A percentile compares a stretch with the other conserved stretches of the same genome.
phyloP scores from a whole-genome alignment of 2,113 vertebrate genomes.

The Xyrauchen texanus region DNA sequence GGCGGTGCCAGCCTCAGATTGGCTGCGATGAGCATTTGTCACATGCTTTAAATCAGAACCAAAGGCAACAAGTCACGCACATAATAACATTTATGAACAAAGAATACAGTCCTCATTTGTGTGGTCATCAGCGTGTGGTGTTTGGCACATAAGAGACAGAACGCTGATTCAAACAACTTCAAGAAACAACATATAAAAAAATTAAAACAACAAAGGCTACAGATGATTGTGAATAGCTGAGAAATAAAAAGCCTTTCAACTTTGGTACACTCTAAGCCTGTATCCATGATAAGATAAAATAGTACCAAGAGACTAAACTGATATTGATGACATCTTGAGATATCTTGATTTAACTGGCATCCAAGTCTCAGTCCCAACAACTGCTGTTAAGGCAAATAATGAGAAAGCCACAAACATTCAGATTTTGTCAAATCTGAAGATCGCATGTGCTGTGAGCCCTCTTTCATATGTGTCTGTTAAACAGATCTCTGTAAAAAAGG shows the following conservation, averaged over 20 bases:
- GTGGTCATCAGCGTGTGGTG: conserved; percentile 9
- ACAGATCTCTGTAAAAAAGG: no score
- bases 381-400: conserved; percentile 4
- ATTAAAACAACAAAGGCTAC: conserved; percentile 13
- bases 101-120: background rate
- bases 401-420: no score
- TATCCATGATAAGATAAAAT: background rate
- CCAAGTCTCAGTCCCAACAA: conserved; percentile 2
- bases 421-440: no score
- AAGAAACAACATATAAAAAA: background rate
- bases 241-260: background rate
- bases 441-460: no score
- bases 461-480: no score
- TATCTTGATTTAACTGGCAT: background rate
- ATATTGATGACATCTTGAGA: background rate
- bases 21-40: conserved; percentile 1
- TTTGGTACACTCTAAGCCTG: conserved; percentile 30
- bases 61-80: conserved; percentile 3
- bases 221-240: conserved; percentile 2
- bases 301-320: background rate
- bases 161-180: conserved; percentile 1
- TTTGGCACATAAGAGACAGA: conserved; percentile 36
- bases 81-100: background rate
- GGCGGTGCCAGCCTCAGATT: background rate
- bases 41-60: background rate